A percentile compares a stretch with the other conserved stretches of the same genome.
Evolutionary conservation across 2,797 vertebrate species (phyloP).

Genomic region (Siniperca obscura): DNA sequence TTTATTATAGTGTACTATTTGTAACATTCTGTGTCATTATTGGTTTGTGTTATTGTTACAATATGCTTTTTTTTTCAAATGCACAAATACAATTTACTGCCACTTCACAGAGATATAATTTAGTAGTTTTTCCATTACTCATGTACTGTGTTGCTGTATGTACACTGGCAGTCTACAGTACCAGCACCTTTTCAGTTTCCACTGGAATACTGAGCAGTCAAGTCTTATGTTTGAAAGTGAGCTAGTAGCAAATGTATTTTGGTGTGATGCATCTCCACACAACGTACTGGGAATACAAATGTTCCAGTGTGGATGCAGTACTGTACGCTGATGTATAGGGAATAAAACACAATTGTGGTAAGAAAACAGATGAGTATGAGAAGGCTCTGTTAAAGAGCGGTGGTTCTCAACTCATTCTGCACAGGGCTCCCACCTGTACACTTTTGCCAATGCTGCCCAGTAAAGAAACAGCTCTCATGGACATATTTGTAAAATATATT

Average conservation of each 20-base stretch:
- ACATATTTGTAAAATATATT: conserved; percentile 42
- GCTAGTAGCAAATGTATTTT: conserved; percentile 15
- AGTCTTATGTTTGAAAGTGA: conserved; percentile 34
- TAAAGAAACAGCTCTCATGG: conserved; percentile 25
- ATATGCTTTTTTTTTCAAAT: conserved; percentile 9
- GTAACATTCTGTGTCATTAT: conserved; percentile 18
- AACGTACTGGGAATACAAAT: conserved; percentile 29
- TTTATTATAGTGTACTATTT: conserved; percentile 21
- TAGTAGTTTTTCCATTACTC: conserved; percentile 2
- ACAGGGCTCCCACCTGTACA: neutral
- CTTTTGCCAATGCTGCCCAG: conserved; percentile 10
- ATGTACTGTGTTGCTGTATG: conserved; percentile 18
- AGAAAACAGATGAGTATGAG: conserved; percentile 7
- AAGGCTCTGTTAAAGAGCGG: neutral
- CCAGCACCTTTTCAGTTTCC: conserved; percentile 15
- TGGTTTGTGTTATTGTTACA: conserved; percentile 31
- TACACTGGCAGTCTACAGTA: conserved; percentile 21
- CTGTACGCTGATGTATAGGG: conserved; percentile 9
- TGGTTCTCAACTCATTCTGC: neutral
- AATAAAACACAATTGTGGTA: conserved; percentile 8
- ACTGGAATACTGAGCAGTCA: conserved; percentile 10
- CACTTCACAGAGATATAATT: conserved; percentile 23
- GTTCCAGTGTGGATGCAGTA: conserved; percentile 33
- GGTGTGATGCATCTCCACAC: conserved; percentile 19
- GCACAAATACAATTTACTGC: conserved; percentile 33